Evolutionary conservation across 1,140 invertebrate species (phyloP).

Genomic region (Bombus pyrosoma): DNA sequence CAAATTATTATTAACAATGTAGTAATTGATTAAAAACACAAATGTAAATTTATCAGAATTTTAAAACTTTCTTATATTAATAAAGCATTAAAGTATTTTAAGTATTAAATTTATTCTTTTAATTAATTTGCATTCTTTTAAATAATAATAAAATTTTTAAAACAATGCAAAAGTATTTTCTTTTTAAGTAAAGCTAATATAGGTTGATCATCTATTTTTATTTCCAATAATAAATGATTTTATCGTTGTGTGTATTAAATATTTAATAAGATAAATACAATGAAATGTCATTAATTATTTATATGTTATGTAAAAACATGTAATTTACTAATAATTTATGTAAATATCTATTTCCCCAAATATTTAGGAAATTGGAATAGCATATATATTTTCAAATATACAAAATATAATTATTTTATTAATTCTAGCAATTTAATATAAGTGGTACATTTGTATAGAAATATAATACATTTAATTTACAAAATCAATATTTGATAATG

Average conservation of each 20-base stretch:
- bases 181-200: neutral
- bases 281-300: neutral
- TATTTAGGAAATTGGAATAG: neutral
- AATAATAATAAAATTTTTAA: neutral
- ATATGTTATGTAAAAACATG: neutral
- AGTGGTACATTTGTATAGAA: too few relatives aligned
- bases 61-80: conserved; percentile 7
- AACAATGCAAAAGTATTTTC: neutral
- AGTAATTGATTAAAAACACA: neutral
- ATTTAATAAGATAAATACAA: neutral
- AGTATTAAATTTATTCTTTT: conserved; percentile 14
- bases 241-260: neutral
- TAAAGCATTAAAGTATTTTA: conserved; percentile 6
- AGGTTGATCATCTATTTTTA: neutral
- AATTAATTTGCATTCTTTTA: neutral
- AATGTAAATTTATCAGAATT: neutral
- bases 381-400: neutral
- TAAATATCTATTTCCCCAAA: neutral
- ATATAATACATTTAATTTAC: neutral
- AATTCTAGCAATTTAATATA: conserved; percentile 1
- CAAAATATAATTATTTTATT: neutral
- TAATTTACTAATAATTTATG: neutral
- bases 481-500: neutral
- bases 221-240: neutral
- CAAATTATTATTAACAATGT: neutral